Percentiles rank a stretch among this genome's conserved stretches.
Conservation (phyloP, 2,113 vertebrate genomes). For the Noctilio leporinus region DNA sequence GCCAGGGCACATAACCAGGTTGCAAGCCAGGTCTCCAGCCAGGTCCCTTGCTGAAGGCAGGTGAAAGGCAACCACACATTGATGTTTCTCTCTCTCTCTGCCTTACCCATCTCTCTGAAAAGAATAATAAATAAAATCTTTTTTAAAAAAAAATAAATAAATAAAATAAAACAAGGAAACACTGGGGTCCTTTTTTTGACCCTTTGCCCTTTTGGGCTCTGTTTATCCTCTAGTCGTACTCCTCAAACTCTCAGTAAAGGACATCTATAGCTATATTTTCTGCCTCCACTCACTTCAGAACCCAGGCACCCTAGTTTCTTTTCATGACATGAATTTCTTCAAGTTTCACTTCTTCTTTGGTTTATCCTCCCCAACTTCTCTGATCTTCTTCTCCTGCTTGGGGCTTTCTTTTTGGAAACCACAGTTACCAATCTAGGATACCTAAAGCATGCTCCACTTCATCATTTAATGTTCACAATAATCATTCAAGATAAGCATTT, state of each 20-base stretch:
- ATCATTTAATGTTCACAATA: not conserved
- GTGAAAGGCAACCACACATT: too few species aligned
- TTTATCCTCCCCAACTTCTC: not conserved
- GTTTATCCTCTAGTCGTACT: not conserved
- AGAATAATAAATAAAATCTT: too few species aligned
- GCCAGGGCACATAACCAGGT: too few species aligned
- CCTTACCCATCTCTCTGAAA: too few species aligned
- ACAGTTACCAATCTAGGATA: not conserved
- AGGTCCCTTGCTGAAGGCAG: too few species aligned
- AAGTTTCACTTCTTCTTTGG: not conserved
- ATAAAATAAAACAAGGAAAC: not conserved
- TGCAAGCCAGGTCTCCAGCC: too few species aligned
- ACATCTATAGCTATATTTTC: not conserved
- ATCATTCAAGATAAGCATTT: not conserved
- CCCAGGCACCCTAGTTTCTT: not conserved
- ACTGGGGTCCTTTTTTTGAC: not conserved
- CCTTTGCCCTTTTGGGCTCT: not conserved
- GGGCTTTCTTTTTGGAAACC: not conserved
- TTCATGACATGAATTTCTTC: not conserved
- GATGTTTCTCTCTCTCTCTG: too few species aligned
- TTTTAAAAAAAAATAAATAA: too few species aligned
- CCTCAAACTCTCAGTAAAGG: not conserved
- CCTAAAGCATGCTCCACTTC: not conserved
- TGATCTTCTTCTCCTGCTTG: not conserved
- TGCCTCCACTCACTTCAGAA: not conserved